phyloP scores from a whole-genome alignment of 2,797 vertebrate species.

The Nannoperca australis region DNA sequence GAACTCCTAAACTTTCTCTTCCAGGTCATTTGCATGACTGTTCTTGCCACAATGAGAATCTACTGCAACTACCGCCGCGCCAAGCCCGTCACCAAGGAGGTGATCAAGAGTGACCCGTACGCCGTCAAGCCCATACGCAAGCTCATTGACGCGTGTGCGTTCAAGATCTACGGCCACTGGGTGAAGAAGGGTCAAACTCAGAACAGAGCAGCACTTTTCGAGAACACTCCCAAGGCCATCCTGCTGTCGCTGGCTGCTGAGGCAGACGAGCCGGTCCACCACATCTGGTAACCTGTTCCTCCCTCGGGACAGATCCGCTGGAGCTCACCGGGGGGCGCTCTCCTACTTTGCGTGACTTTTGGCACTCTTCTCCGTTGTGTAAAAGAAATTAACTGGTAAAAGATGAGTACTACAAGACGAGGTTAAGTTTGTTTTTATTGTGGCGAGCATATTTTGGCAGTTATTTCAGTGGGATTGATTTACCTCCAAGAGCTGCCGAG shows the following conservation, averaged over 20 bases:
- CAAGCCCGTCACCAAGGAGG: conserved; percentile 93
- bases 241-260: conserved; percentile 89
- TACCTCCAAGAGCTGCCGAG: conserved; percentile 9
- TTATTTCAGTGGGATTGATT: conserved; percentile 16
- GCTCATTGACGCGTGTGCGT: conserved; percentile 95
- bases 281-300: conserved; percentile 69
- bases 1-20: conserved; percentile 5
- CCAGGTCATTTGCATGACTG: conserved; percentile 94
- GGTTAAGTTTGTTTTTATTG: background rate
- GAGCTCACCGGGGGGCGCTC: background rate
- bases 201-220: conserved; percentile 96
- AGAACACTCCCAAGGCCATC: conserved; percentile 96
- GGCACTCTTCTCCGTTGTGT: background rate
- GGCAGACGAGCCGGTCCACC: conserved; percentile 70
- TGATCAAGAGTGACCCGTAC: conserved; percentile 93
- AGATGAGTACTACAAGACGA: background rate
- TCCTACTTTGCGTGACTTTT: background rate
- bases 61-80: conserved; percentile 94
- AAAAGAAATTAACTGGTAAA: conserved; percentile 23
- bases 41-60: conserved; percentile 94
- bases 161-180: conserved; percentile 98
- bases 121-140: conserved; percentile 93
- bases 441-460: background rate
- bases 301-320: conserved; percentile 6
- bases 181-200: conserved; percentile 98